These are phyloP conservation scores for Ecdyonurus torrentis DNA, from an alignment of 2,888 invertebrate genomes.

Conservation along the genomic window DNA sequence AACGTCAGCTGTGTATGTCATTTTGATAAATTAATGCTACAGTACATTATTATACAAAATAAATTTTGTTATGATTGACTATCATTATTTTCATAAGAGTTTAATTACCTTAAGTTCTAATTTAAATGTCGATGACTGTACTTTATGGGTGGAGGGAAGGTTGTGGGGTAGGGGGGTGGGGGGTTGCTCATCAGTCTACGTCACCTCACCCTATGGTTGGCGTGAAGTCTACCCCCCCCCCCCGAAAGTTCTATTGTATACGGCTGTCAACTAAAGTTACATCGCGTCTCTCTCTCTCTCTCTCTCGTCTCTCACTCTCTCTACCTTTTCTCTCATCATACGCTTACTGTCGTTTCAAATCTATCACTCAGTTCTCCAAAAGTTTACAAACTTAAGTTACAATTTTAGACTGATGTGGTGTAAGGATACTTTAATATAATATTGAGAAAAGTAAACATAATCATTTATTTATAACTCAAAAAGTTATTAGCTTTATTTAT, in stretches of 20 bases:
- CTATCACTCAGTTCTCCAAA: background rate
- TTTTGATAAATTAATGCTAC: background rate
- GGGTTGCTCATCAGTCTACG: background rate
- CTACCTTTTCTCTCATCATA: no score
- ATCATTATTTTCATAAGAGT: no score
- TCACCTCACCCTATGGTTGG: background rate
- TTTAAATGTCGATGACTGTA: background rate
- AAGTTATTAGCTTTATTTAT: no score
- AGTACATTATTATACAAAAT: background rate
- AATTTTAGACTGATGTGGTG: no score
- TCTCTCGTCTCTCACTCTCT: background rate
- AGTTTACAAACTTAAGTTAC: background rate
- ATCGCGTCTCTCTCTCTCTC: background rate
- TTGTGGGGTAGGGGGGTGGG: background rate
- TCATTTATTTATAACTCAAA: no score
- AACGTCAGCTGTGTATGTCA: background rate
- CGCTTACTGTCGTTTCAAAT: background rate
- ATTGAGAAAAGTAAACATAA: no score
- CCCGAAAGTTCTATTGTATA: background rate
- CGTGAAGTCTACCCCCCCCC: background rate
- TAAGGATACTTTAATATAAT: no score
- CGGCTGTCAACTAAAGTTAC: background rate
- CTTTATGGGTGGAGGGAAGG: background rate
- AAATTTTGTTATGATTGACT: no score
- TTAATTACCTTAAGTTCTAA: background rate